Evolutionary conservation across 35 echinoderm and acorn worm genomes (phyloP), one percentile per base, ranked within the genome.

Genomic region (Amphiura filiformis): DNA sequence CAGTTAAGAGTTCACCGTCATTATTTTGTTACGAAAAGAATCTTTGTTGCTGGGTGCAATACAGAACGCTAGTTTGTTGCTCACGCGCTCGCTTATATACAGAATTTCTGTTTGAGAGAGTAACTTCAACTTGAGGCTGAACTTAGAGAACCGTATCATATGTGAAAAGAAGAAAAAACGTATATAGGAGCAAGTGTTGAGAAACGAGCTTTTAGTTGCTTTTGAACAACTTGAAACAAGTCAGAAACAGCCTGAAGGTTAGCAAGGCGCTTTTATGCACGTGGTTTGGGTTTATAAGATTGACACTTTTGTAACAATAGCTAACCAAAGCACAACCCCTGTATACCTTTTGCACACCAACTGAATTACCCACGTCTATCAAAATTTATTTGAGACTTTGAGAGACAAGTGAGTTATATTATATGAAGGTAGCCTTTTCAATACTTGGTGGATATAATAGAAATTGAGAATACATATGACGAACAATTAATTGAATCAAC

Each of bases 141-240:
- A 52, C 44, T 52, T 52, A 20, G 20, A 52, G 44, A 52, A 70
- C 7, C 61, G 26, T 70, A 70, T 70, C 61, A 70, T n/a, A 23
- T 23, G 26, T 11, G 61, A 70, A n/a, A n/a, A 70, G 28, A 70
- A 30, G 26, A 70, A 70, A 70, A 18, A 23, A 70, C 11, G 26
- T 3, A n/a, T 23, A 70, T 70, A 70, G 61, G 3, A 15, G 1
- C 61, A 7, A 52, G 20, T 70, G 61, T 70, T 15, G 61, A 70
- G 61, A 70, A 70, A 70, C 61, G 61, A 70, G 61, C 28, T 70
- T 70, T 70, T 70, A 70, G 61, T 70, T 70, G 61, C 61, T 70
- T 70, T 70, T 70, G 61, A 70, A 70, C 61, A 70, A 70, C 61
- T 70, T 70, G 61, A 70, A 70, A 70, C 61, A 70, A 70, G 61